Percentiles rank a stretch among this genome's conserved stretches.
Evolutionary conservation across 2,888 invertebrate genomes (phyloP).

Genomic region (Macaria liturata): DNA sequence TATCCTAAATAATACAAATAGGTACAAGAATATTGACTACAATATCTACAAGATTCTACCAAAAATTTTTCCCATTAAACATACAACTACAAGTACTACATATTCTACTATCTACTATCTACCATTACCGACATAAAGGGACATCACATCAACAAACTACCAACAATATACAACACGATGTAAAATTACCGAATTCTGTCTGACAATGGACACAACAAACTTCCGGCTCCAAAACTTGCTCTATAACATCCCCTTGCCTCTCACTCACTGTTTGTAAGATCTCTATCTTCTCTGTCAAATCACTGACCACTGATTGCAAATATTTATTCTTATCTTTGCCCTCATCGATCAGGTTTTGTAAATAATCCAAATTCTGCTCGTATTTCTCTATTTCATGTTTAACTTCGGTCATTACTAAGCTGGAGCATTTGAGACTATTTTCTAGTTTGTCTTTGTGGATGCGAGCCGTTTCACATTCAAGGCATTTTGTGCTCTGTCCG

Average conservation of each 20-base stretch:
- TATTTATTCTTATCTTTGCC: conserved; percentile 52
- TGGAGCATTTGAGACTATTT: conserved; percentile 46
- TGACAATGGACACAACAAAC: conserved; percentile 48
- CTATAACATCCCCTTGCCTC: conserved; percentile 48
- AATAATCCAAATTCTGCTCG: conserved; percentile 54
- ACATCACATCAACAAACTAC: conserved; percentile 22
- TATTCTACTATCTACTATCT: conserved; percentile 14
- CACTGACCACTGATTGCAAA: conserved; percentile 48
- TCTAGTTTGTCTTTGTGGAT: conserved; percentile 52
- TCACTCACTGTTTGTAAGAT: conserved; percentile 51
- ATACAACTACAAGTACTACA: background rate
- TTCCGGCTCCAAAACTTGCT: conserved; percentile 45
- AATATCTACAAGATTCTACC: too few relatives aligned
- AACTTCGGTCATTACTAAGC: conserved; percentile 47
- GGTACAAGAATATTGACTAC: too few relatives aligned
- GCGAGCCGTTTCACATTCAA: conserved; percentile 52
- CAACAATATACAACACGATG: conserved; percentile 6
- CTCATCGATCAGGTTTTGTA: conserved; percentile 53
- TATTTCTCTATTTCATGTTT: conserved; percentile 52
- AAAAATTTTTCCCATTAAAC: background rate
- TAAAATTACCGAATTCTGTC: conserved; percentile 46
- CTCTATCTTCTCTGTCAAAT: conserved; percentile 51
- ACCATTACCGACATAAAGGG: conserved; percentile 23
- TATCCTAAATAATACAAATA: too few relatives aligned
- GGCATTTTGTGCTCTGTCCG: conserved; percentile 44